Evolutionary conservation across 2,797 vertebrate genomes (phyloP).

Genomic region (Squalus acanthias): DNA sequence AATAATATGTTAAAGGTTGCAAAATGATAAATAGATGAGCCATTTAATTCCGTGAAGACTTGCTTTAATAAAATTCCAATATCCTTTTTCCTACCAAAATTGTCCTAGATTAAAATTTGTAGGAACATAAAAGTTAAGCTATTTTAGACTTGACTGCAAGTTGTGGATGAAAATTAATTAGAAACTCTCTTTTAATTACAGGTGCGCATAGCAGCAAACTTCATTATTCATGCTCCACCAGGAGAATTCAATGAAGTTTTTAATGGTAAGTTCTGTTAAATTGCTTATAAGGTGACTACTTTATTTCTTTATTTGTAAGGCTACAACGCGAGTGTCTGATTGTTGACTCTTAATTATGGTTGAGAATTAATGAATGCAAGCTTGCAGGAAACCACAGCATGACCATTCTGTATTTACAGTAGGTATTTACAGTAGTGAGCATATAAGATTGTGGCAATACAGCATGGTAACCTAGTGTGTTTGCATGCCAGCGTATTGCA

Average conservation of each 20-base stretch:
- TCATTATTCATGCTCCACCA: constrained; percentile 89
- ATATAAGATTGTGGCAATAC: background rate
- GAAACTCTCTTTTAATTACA: constrained; percentile 54
- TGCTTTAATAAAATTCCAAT: background rate
- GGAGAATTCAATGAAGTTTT: constrained; percentile 97
- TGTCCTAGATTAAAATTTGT: background rate
- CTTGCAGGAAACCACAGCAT: background rate
- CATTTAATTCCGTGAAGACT: background rate
- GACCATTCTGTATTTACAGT: background rate
- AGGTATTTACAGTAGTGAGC: background rate
- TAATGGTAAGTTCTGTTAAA: constrained; percentile 72
- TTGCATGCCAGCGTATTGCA: background rate
- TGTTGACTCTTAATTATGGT: background rate
- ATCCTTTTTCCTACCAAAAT: no score
- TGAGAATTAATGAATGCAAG: background rate
- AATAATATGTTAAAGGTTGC: background rate
- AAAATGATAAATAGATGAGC: background rate
- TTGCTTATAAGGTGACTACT: background rate
- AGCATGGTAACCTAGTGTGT: background rate
- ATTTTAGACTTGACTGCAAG: constrained; percentile 20
- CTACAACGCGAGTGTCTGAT: background rate
- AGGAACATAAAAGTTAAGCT: background rate
- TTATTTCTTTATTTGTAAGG: background rate
- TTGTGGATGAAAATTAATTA: constrained; percentile 28
- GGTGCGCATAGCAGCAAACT: constrained; percentile 92